Base-by-base conservation (phyloP, 2,888 invertebrate genomes). In the Diloba caeruleocephala region DNA sequence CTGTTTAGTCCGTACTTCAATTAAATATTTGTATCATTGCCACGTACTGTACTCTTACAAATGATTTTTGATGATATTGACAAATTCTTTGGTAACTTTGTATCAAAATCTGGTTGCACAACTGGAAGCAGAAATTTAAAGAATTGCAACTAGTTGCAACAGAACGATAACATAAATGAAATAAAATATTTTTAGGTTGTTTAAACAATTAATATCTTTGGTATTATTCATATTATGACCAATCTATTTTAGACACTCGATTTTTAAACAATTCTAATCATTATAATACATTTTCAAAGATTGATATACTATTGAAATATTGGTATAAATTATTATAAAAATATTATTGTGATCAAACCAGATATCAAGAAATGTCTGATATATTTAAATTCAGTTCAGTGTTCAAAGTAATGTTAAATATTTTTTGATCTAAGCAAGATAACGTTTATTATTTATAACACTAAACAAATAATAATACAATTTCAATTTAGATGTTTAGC, bases 171-270 rank as follows among this genome's bases (percentile, higher is more conserved):
- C 5, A 23, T 8, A 14, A 25, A 15, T 12, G 10, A 38, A 49
- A 45, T 33, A 55, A 31, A 46, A 10, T 10, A 1, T 36, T 39
- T 43, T 52, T 37, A 10, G 36, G 9, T 12, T 32, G 3, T 25
- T 7, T 14, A 19, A 10, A 46, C 42, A 33, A n/a, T 5, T 37
- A 29, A 41, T 12, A 34, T 67, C 68, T 67, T 67, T 67, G 68
- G 71, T 63, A 17, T 34, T 42, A 26, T 38, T 38, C 50, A 28
- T 13, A 46, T 34, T 21, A 34, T 34, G 33, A 50, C 34, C 46
- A 44, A 50, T 53, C 36, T 6, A 49, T 37, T 23, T 26, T 28
- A 46, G 50, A 1, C 15, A 6, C 14, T 19, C 8, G 9, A 26
- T 13, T 32, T 49, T 13, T 25, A 21, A 26, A 23, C 12, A 29